Conservation (phyloP, 2,113 vertebrate genomes). For the Phalacrocorax aristotelis region DNA sequence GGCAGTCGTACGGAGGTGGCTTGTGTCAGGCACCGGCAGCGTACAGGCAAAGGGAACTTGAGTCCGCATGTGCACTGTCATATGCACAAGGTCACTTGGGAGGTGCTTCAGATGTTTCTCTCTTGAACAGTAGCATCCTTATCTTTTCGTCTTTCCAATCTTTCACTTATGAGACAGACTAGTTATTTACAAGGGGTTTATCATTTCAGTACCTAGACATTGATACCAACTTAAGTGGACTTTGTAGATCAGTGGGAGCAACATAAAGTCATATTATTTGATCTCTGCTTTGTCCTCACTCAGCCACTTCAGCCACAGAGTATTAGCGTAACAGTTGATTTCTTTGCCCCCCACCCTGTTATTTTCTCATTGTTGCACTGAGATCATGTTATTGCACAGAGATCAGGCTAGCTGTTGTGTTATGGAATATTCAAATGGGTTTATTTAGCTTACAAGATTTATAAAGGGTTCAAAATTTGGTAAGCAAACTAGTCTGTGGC, state of each 20-base stretch:
- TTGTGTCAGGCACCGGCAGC: background rate
- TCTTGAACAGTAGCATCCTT: background rate
- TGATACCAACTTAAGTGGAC: background rate
- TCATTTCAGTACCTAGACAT: background rate
- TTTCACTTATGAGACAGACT: background rate
- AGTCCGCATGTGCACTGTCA: rapidly evolving
- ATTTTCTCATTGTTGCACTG: background rate
- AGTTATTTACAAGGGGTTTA: background rate
- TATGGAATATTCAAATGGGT: background rate
- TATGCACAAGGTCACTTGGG: background rate
- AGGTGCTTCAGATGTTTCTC: background rate
- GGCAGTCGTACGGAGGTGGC: rapidly evolving
- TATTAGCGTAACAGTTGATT: background rate
- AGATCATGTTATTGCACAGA: background rate
- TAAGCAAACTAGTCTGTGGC: background rate
- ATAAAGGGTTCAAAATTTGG: background rate
- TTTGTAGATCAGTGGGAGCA: background rate
- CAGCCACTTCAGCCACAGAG: background rate
- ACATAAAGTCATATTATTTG: background rate
- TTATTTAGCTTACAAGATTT: background rate
- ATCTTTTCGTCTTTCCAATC: background rate
- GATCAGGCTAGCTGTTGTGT: background rate
- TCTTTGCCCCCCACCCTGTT: rapidly evolving
- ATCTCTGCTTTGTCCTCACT: background rate
- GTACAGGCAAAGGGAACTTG: background rate